Evolutionary conservation across 2,113 vertebrate species (phyloP), one percentile per base, ranked within the genome.

Genomic region (Urocynchramus pylzowi): DNA sequence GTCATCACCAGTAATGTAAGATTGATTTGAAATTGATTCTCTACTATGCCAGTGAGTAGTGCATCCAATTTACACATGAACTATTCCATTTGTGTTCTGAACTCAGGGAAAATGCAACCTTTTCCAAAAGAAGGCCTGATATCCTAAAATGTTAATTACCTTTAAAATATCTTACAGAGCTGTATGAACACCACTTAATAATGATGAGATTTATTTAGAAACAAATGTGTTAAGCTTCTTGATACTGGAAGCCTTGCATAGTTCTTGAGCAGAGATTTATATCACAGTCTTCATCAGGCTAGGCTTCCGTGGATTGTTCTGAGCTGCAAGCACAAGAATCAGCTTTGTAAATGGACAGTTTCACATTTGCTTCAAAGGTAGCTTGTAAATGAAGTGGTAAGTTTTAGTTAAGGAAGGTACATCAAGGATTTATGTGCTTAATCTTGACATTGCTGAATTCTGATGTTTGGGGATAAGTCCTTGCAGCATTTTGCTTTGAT

Each of bases 131-230:
- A 63, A 64, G 57, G 16, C 49, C 20, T 49, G 8, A 53, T 90
- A 28, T 53, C 22, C 41, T 71, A 69, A 53, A 65, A 50, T 89
- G 42, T 61, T 93, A 84, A 92, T 96, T 84, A 69, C 50, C 22
- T 87, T 74, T 59, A 70, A 88, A 76, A 44, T 67, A 50, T 18
- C 42, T 65, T 50, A 17, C 56, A 56, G 76, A 81, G 37, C 27
- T 82, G 28, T 27, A 13, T 57, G 88, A 90, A 33, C 42, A 33
- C 7, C 22, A 75, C 45, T 63, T 90, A 65, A 42, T 93, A 65
- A 81, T 88, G 21, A 75, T 35, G 52, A 86, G 83, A 84, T 89
- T 94, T 71, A 70, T 92, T 96, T 69, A 71, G 75, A 64, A 95
- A 70, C 74, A 91, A 90, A 67, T 13, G 21, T 81, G 18, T 86